Evolutionary conservation across 2,113 vertebrate species (phyloP).

Genomic region (Asarcornis scutulata): DNA sequence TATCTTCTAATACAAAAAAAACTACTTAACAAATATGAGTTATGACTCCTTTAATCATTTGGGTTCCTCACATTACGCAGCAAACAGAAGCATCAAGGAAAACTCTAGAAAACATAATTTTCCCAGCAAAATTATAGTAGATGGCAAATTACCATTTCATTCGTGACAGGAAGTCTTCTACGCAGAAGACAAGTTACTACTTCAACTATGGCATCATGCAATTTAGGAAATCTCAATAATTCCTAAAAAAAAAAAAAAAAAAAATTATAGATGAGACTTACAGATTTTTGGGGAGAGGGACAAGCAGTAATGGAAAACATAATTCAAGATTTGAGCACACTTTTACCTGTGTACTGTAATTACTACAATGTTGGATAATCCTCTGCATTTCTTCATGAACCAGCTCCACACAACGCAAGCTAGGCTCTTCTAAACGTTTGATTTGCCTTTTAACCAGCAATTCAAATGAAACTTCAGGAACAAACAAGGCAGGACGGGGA

Average conservation of each 20-base stretch:
- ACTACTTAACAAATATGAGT: neutral
- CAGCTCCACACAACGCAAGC: slow-evolving; percentile 95
- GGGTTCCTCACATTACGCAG: neutral
- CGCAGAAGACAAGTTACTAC: slow-evolving; percentile 95
- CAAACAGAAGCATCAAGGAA: neutral
- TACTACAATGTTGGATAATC: slow-evolving; percentile 98
- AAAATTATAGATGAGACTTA: neutral
- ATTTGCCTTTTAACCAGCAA: slow-evolving; percentile 95
- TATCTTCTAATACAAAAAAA: neutral
- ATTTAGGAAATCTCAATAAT: slow-evolving; percentile 94
- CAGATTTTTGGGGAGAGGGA: too few relatives aligned
- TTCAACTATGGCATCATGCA: slow-evolving; percentile 98
- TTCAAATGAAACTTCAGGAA: slow-evolving; percentile 97
- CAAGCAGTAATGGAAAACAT: too few relatives aligned
- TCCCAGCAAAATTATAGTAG: neutral
- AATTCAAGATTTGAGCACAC: neutral
- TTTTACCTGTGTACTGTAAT: slow-evolving; percentile 96
- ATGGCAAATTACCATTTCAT: slow-evolving; percentile 90
- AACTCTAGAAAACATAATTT: neutral
- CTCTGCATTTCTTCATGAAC: slow-evolving; percentile 99
- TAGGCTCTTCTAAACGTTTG: slow-evolving; percentile 96
- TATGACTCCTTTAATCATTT: neutral
- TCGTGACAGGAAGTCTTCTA: slow-evolving; percentile 93
- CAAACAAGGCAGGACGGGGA: slow-evolving; percentile 94
- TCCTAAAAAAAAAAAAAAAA: slow-evolving; percentile 77